A percentile compares a stretch with the other conserved stretches of the same genome.
These are phyloP conservation scores for Ophion costatus DNA, from an alignment of 2,888 invertebrate species.

Conservation along the genomic window DNA sequence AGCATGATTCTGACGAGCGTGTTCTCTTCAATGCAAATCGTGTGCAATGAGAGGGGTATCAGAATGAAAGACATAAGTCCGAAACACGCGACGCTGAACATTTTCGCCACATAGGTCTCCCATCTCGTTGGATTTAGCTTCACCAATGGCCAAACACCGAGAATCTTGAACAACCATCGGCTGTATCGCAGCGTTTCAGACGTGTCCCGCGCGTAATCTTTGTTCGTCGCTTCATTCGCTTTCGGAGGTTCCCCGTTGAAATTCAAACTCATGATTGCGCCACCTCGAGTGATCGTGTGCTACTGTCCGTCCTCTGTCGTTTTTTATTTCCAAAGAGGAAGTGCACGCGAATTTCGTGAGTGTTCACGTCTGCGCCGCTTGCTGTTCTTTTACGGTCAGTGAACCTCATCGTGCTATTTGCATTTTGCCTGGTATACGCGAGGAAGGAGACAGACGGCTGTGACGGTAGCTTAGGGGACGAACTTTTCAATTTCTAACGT, in stretches of 20 bases:
- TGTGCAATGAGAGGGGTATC: no score
- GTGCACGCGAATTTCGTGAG: conserved; percentile 16
- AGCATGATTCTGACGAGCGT: conserved; percentile 52
- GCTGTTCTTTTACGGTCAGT: background rate
- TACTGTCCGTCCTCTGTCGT: background rate
- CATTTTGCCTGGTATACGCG: background rate
- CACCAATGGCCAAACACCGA: conserved; percentile 57
- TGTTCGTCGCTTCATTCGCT: background rate
- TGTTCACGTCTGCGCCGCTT: conserved; percentile 1
- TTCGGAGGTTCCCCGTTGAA: background rate
- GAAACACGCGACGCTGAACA: background rate
- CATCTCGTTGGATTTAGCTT: background rate
- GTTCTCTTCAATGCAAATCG: no score
- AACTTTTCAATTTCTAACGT: background rate
- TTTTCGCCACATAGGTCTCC: background rate
- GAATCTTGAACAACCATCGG: conserved; percentile 21
- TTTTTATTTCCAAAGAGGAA: conserved; percentile 2
- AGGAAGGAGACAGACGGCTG: background rate
- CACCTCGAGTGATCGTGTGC: background rate
- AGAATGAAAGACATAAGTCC: no score
- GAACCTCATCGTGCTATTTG: background rate
- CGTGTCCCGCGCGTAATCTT: conserved; percentile 28
- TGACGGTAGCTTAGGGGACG: background rate
- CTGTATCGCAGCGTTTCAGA: conserved; percentile 19
- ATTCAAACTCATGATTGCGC: conserved; percentile 29